Conservation (phyloP, 1,140 invertebrate species). For the Drosophila azteca region DNA sequence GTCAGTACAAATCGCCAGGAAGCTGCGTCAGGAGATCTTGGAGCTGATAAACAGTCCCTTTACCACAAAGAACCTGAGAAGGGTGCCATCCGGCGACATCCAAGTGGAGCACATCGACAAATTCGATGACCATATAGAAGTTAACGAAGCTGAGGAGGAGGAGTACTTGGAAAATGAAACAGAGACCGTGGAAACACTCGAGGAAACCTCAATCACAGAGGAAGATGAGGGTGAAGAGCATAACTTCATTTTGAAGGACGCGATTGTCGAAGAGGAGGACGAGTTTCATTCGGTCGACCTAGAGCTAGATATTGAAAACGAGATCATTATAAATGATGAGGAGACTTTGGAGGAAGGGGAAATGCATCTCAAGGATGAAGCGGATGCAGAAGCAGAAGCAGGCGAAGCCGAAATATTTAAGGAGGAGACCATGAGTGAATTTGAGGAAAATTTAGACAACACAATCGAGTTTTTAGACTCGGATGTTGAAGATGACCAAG, state of each 20-base stretch:
- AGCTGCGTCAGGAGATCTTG: slow-evolving; percentile 63
- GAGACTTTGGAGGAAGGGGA: slow-evolving; percentile 37
- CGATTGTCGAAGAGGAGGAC: slow-evolving; percentile 34
- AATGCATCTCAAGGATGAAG: slow-evolving; percentile 30
- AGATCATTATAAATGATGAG: slow-evolving; percentile 70
- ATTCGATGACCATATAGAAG: slow-evolving; percentile 39
- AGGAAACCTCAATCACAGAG: slow-evolving; percentile 27
- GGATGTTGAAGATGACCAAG: slow-evolving; percentile 57
- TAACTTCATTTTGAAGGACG: slow-evolving; percentile 37
- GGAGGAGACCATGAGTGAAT: slow-evolving; percentile 65
- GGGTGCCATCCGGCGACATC: slow-evolving; percentile 12
- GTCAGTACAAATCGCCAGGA: slow-evolving; percentile 62
- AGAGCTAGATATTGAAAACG: slow-evolving; percentile 68
- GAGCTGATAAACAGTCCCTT: slow-evolving; percentile 66
- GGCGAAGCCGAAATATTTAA: slow-evolving; percentile 47
- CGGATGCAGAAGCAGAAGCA: too few species aligned
- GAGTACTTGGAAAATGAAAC: slow-evolving; percentile 11
- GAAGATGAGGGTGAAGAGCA: slow-evolving; percentile 37
- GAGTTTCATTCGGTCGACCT: slow-evolving; percentile 58
- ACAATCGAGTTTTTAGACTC: slow-evolving; percentile 71
- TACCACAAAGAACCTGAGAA: slow-evolving; percentile 49
- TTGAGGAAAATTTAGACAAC: slow-evolving; percentile 64
- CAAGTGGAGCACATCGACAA: slow-evolving; percentile 35
- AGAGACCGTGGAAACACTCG: slow-evolving; percentile 24
- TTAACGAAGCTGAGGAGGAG: slow-evolving; percentile 22